Base-by-base conservation (phyloP, 2,888 invertebrate species). In the Leptopterna dolabrata region DNA sequence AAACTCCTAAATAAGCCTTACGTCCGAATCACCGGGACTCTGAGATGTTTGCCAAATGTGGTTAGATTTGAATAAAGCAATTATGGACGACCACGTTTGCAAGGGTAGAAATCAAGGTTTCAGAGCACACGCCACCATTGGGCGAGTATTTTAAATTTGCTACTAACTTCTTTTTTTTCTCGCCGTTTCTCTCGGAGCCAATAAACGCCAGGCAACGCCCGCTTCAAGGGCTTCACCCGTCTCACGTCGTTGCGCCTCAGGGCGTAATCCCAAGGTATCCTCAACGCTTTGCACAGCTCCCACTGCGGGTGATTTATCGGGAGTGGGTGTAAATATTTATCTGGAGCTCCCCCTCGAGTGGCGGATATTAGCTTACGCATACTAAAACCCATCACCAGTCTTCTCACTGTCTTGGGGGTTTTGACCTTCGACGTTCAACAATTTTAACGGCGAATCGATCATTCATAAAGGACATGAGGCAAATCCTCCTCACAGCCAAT, bases 301-400 rank as follows among this genome's bases (percentile, higher is more conserved):
- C 63, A 63, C 63, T 27, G 63, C 13, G 63, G 73, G 73, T 73
- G 73, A 73, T 73, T 73, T 73, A 73, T 73, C 36, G 36, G 73
- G 73, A 73, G 73, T 73, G 73, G 73, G 73, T 41, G 73, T 73
- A 73, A 73, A 73, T 73, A 73, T 73, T 73, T 73, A 73, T 73
- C 73, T 36, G 27, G 36, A 73, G 73, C 73, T 73, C 19, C 19
- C 73, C 36, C 19, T 11, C 16, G 36, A 29, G 73, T 73, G 36
- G 73, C 73, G 73, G 73, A 73, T 73, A 73, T 73, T 73, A 73
- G 73, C 36, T 73, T 73, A 73, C 73, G 73, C 73, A 73, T 73
- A 73, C 73, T 73, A 73, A 73, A 41, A 73, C 41, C 30, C 36
- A 14, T 27, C 13, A 3, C 73, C 24, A 63, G 63, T 63, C 63